Evolutionary conservation across 2,797 vertebrate genomes (phyloP).

Genomic region (Lithobates pipiens): DNA sequence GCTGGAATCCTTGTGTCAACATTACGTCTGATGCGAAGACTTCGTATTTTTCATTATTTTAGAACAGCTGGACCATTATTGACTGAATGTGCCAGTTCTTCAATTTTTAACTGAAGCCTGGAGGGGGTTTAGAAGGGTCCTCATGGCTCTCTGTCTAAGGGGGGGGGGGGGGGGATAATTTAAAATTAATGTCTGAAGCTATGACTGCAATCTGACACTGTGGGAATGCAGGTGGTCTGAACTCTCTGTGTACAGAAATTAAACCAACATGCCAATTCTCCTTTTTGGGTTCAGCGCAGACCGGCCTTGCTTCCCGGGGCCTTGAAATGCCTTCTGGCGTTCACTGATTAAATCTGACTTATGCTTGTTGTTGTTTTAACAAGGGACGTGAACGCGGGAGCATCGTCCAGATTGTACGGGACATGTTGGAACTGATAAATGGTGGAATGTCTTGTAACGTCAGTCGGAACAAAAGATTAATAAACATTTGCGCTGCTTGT

Average conservation of each 20-base stretch:
- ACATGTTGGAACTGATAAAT: neutral
- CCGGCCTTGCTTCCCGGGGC: conserved; percentile 15
- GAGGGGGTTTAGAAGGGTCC: conserved; percentile 31
- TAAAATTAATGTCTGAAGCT: conserved; percentile 69
- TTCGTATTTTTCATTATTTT: conserved; percentile 50
- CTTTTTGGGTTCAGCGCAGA: conserved; percentile 11
- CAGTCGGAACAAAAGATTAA: neutral
- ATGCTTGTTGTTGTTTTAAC: neutral
- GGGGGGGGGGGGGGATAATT: conserved; percentile 64
- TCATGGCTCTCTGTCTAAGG: conserved; percentile 69
- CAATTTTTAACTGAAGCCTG: conserved; percentile 65
- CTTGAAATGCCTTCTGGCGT: conserved; percentile 24
- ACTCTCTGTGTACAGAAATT: conserved; percentile 49
- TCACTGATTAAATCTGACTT: conserved; percentile 3
- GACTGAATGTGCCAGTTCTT: conserved; percentile 68
- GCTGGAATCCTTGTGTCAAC: neutral
- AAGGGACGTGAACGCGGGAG: conserved; percentile 2
- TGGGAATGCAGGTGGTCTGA: conserved; percentile 74
- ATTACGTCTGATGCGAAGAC: no score
- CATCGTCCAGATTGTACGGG: conserved; percentile 7
- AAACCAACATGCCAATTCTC: conserved; percentile 48
- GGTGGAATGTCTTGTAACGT: neutral
- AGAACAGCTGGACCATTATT: conserved; percentile 55
- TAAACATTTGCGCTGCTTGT: neutral
- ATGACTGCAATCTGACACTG: conserved; percentile 70